These are phyloP conservation scores for Rapana venosa DNA, from an alignment of 2,888 invertebrate species.

Conservation along the genomic window DNA sequence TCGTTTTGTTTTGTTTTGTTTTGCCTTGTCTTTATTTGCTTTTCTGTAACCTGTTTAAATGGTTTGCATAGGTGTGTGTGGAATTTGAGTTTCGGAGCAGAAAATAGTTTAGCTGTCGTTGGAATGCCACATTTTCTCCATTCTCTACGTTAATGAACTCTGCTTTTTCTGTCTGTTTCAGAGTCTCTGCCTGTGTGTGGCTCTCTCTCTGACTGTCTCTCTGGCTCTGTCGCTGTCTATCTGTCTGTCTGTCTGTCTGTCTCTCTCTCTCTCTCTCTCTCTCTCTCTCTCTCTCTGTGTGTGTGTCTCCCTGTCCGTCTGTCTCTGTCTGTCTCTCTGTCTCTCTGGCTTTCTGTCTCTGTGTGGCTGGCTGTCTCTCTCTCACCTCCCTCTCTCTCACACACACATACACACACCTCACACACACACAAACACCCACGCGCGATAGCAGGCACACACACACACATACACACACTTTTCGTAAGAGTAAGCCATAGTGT, in stretches of 20 bases:
- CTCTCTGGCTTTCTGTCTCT: neutral
- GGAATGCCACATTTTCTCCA: neutral
- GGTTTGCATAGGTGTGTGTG: neutral
- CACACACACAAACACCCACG: too few species aligned
- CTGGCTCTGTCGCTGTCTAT: neutral
- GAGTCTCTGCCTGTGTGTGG: neutral
- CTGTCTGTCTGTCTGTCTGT: neutral
- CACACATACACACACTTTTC: too few species aligned
- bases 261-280: neutral
- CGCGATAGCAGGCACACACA: too few species aligned
- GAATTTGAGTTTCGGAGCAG: neutral
- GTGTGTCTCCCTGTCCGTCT: neutral
- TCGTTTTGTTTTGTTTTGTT: too few species aligned
- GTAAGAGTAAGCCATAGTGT: too few species aligned
- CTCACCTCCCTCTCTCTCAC: too few species aligned
- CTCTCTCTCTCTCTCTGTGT: neutral
- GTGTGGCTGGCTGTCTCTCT: neutral
- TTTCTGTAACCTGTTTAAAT: too few species aligned
- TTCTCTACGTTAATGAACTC: too few species aligned
- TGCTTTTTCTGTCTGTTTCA: neutral
- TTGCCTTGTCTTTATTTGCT: too few species aligned
- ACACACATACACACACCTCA: too few species aligned
- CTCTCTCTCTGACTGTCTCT: neutral
- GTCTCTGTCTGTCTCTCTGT: neutral
- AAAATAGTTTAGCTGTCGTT: neutral